Conservation (phyloP, 2,113 vertebrate genomes). For the Bettongia penicillata region DNA sequence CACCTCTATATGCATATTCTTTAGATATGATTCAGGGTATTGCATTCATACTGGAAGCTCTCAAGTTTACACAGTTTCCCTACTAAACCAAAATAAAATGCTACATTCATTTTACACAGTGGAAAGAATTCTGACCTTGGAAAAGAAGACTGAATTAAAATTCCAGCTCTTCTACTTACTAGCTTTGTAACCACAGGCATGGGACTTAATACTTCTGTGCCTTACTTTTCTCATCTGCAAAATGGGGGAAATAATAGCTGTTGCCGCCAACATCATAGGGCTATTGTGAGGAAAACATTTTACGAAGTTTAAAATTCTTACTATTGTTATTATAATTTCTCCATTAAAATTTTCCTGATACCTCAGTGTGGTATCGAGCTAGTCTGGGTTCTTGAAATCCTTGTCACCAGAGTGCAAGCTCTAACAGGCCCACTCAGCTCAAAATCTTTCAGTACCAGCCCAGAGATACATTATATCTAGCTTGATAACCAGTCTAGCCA, state of each 20-base stretch:
- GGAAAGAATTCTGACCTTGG: background rate
- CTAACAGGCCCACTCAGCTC: background rate
- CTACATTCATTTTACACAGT: background rate
- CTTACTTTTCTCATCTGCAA: background rate
- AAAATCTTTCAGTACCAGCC: background rate
- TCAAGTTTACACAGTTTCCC: background rate
- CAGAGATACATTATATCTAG: background rate
- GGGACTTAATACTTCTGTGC: background rate
- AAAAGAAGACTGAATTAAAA: background rate
- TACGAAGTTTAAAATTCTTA: background rate
- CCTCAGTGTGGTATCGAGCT: background rate
- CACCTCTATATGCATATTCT: background rate
- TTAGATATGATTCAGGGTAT: background rate
- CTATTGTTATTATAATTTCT: background rate
- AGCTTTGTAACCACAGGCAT: background rate
- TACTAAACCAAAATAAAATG: background rate
- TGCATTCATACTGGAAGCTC: background rate
- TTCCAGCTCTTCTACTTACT: background rate
- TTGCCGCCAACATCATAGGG: background rate
- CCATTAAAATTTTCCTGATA: background rate
- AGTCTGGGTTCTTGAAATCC: background rate
- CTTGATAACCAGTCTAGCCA: background rate
- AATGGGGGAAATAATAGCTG: background rate
- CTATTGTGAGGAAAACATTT: background rate
- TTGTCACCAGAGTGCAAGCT: background rate